Conservation (phyloP, 2,113 vertebrate species). For the Gymnogyps californianus region DNA sequence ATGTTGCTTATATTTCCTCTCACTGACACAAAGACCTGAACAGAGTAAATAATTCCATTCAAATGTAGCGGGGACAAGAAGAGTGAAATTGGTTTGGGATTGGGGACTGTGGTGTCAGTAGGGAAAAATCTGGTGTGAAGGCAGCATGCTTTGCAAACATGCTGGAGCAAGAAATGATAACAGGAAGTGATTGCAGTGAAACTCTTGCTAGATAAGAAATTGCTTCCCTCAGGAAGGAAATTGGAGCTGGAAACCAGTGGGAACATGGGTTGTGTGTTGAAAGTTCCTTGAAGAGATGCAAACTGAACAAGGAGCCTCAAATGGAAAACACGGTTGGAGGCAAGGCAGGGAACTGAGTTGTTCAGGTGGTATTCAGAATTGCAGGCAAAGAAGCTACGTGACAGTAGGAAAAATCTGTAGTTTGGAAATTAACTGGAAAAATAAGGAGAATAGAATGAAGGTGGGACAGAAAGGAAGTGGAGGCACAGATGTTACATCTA, state of each 20-base stretch:
- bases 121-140: neutral
- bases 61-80: neutral
- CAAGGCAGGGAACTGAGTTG: neutral
- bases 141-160: neutral
- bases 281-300: neutral
- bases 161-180: neutral
- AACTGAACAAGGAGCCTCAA: neutral
- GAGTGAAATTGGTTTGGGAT: neutral
- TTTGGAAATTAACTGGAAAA: neutral
- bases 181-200: neutral
- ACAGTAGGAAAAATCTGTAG: neutral
- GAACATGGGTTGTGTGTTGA: neutral
- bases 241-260: neutral
- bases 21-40: neutral
- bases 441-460: neutral
- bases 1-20: neutral
- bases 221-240: neutral
- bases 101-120: neutral
- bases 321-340: neutral
- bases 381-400: neutral
- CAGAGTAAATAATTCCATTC: neutral
- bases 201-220: neutral
- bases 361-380: neutral
- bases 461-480: neutral
- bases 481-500: neutral